Conservation (phyloP, 2,797 vertebrate species). For the Mergus octosetaceus region DNA sequence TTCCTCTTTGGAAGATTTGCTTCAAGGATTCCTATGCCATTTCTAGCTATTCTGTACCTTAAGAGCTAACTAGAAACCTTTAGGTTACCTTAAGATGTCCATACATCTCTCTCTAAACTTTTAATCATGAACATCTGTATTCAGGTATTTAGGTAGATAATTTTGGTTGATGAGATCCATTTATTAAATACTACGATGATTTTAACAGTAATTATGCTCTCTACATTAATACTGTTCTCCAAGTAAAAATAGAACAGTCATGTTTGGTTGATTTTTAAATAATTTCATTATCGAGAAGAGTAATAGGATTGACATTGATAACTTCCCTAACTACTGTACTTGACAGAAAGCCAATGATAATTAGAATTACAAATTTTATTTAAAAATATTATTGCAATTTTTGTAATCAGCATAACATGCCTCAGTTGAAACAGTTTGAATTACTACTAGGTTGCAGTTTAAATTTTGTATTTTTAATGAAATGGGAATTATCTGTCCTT, state of each 20-base stretch:
- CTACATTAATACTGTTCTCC: slow-evolving; percentile 48
- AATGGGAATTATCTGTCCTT: slow-evolving; percentile 27
- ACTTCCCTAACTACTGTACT: slow-evolving; percentile 74
- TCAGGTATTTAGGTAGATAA: slow-evolving; percentile 43
- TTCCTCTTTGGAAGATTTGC: not conserved
- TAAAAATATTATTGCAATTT: slow-evolving; percentile 49
- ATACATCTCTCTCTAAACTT: not conserved
- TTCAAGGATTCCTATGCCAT: not conserved
- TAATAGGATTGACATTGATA: slow-evolving; percentile 77
- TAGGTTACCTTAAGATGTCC: not conserved
- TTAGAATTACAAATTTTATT: slow-evolving; percentile 72
- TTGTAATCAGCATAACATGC: slow-evolving; percentile 65
- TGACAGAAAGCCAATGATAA: slow-evolving; percentile 74
- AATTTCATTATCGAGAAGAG: slow-evolving; percentile 79
- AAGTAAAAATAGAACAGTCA: slow-evolving; percentile 62
- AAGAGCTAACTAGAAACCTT: not conserved
- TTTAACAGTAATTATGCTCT: slow-evolving; percentile 56
- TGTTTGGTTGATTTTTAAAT: slow-evolving; percentile 76
- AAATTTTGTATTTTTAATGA: slow-evolving; percentile 55
- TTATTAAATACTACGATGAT: slow-evolving; percentile 50
- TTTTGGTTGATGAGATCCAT: slow-evolving; percentile 23
- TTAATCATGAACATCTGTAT: slow-evolving; percentile 23
- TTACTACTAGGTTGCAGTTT: slow-evolving; percentile 58
- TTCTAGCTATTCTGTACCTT: not conserved
- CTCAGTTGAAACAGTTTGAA: slow-evolving; percentile 56